Evolutionary conservation across 2,888 invertebrate genomes (phyloP), one percentile per base, ranked within the genome.

Genomic region (Ligdia adustata): DNA sequence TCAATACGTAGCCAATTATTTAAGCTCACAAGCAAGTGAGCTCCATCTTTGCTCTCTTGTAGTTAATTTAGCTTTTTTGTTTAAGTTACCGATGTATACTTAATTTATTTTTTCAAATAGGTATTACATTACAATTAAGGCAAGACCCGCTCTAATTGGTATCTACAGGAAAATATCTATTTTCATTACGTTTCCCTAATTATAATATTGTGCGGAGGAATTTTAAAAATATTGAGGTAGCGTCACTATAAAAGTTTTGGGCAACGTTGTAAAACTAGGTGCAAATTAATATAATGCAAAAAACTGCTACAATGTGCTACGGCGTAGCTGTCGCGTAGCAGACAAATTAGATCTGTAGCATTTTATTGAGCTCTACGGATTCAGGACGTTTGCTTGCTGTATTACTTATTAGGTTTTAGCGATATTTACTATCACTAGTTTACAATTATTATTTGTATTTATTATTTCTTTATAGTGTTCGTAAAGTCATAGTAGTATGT

Each of bases 261-360:
- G 24, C 6, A 33, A 33, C 12, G 39, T 27, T 32, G 16, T 20
- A 18, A 33, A 38, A 37, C 16, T 37, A 31, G 22, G 6, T 11
- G 27, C 13, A 15, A 24, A 31, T 44, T 29, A 31, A 9, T 15
- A 3, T 38, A 2, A 27, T 26, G 11, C 13, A 27, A 22, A 27
- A 38, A 20, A 20, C 7, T 26, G 40, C 39, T 44, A 49, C 49
- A 15, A 35, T 7, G 16, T 28, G 43, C 49, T 49, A 49, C 49
- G 43, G 34, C 50, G 44, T 40, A 44, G 50, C 40, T 2, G 29
- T 1, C 12, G 12, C 37, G 33, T 45, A 44, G 46, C 46, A 31
- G 34, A 43, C n/a, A 18, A 18, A n/a, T n/a, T n/a, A 1, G n/a
- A 15, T 34, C 27, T 12, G n/a, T 9, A 20, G 18, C 14, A 16